These are phyloP conservation scores for Elegia similella DNA, from an alignment of 2,888 invertebrate genomes.

Conservation along the genomic window DNA sequence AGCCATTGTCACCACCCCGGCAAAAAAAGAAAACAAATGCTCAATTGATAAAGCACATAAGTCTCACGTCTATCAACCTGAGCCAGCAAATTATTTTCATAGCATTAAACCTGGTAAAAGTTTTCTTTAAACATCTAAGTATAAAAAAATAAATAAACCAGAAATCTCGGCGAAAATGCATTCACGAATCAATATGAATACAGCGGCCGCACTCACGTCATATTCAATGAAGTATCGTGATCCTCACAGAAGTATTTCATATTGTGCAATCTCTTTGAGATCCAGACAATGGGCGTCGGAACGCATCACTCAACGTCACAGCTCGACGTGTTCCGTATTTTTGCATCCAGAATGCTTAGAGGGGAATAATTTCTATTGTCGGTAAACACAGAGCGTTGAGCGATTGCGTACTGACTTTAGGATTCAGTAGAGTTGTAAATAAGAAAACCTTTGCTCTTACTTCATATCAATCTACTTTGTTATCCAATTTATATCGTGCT, in stretches of 20 bases:
- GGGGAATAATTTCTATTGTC: slow-evolving; percentile 75
- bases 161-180: slow-evolving; percentile 30
- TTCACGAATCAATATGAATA: slow-evolving; percentile 57
- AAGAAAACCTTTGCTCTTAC: no score
- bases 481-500: no score
- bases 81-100: no score
- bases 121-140: no score
- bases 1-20: no score
- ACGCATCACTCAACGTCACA: slow-evolving; percentile 79
- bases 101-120: no score
- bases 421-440: not conserved
- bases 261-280: slow-evolving; percentile 75
- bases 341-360: slow-evolving; percentile 70
- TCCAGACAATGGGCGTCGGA: slow-evolving; percentile 69
- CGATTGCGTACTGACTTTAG: slow-evolving; percentile 35
- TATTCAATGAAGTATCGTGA: slow-evolving; percentile 69
- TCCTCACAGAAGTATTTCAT: slow-evolving; percentile 74
- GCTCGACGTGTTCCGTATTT: slow-evolving; percentile 60
- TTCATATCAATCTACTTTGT: no score
- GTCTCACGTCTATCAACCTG: no score
- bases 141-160: not conserved
- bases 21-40: no score
- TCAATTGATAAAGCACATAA: no score
- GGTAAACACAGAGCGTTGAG: slow-evolving; percentile 63
- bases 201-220: slow-evolving; percentile 49